Percentiles rank a stretch among this genome's conserved stretches.
Evolutionary conservation across 2,113 vertebrate species (phyloP).

Genomic region (Ctenodactylus gundi): DNA sequence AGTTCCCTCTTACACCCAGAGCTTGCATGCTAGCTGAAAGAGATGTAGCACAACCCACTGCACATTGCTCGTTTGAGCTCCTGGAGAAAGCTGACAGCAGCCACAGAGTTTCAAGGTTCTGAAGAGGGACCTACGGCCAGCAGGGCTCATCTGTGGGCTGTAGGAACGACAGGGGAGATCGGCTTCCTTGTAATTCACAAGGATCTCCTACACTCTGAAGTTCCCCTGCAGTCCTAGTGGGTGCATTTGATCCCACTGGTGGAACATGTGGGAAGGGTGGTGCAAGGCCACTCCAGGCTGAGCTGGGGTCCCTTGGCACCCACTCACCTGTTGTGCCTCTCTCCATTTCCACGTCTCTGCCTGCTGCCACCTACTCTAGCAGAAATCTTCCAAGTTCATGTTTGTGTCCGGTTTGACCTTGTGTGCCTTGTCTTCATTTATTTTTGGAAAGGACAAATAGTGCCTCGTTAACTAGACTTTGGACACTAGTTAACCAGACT

Average conservation of each 20-base stretch:
- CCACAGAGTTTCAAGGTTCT: background rate
- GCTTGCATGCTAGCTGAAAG: background rate
- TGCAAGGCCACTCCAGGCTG: accelerated
- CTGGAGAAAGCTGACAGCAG: accelerated
- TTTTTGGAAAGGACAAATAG: background rate
- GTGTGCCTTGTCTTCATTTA: accelerated
- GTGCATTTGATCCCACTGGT: accelerated
- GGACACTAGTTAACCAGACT: background rate
- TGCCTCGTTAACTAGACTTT: background rate
- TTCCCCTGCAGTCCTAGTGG: background rate
- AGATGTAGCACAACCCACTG: accelerated
- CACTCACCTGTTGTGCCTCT: background rate
- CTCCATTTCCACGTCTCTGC: background rate
- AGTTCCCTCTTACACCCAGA: accelerated
- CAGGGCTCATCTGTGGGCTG: too few species aligned
- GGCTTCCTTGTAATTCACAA: accelerated
- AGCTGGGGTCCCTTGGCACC: accelerated
- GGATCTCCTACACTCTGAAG: too few species aligned
- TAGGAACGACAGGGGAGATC: background rate
- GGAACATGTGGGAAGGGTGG: too few species aligned
- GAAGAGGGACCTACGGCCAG: background rate
- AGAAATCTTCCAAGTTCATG: background rate
- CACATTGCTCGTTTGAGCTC: accelerated
- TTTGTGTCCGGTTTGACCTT: background rate
- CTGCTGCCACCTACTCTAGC: too few species aligned